Conservation (phyloP, 2,113 vertebrate genomes). For the Azemiops feae region DNA sequence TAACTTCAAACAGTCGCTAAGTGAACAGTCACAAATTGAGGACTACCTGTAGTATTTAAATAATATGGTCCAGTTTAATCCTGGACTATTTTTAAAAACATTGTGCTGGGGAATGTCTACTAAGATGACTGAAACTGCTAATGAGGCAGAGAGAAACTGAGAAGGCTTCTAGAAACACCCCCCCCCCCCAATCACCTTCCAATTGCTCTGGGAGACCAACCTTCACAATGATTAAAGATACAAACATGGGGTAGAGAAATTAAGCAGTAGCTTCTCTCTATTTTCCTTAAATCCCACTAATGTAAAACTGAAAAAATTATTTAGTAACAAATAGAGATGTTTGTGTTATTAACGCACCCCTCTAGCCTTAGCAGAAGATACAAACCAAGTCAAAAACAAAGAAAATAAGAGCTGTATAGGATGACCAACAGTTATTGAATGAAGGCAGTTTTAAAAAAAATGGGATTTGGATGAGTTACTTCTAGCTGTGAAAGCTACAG, state of each 20-base stretch:
- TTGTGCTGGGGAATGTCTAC: background rate
- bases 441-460: background rate
- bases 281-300: background rate
- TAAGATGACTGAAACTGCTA: background rate
- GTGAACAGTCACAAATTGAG: background rate
- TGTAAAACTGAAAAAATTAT: background rate
- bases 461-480: background rate
- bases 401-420: background rate
- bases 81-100: background rate
- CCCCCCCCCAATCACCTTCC: background rate
- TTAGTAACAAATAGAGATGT: background rate
- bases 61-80: background rate
- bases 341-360: background rate
- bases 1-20: background rate
- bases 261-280: background rate
- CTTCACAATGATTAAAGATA: background rate
- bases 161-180: background rate
- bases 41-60: background rate
- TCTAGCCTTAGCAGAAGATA: background rate
- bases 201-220: background rate
- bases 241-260: background rate
- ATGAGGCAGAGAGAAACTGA: background rate
- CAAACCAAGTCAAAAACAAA: background rate
- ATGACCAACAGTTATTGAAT: background rate
- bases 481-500: background rate